Base-by-base conservation (phyloP, 2,888 invertebrate species). In the Aphrophora alni region DNA sequence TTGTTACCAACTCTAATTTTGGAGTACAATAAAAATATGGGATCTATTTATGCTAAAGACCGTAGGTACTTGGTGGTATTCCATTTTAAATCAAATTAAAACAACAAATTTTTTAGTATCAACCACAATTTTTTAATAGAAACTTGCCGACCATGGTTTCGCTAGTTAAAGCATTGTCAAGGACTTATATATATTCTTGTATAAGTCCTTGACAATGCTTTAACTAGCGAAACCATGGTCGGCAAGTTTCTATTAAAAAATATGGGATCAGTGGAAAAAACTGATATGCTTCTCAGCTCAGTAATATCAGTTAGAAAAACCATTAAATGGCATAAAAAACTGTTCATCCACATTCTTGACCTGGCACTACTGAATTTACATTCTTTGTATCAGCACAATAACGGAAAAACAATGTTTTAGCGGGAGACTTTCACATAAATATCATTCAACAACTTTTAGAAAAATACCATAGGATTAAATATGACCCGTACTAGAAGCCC, bases 21-120 rank as follows among this genome's bases (percentile, higher is more conserved):
- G 14, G 80, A 82, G 21, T 82, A 82, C 51, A 80, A 80, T 69
- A 33, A 70, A 28, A 80, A 80, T 70, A 80, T 82, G 82, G 75
- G 80, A 38, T 72, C 75, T n/a, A n/a, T n/a, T n/a, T n/a, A n/a
- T n/a, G n/a, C n/a, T n/a, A n/a, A n/a, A n/a, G n/a, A n/a, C n/a
- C n/a, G n/a, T n/a, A n/a, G n/a, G n/a, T n/a, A n/a, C n/a, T n/a
- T n/a, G n/a, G n/a, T n/a, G n/a, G n/a, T n/a, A n/a, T n/a, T n/a
- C n/a, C n/a, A n/a, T n/a, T n/a, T n/a, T n/a, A n/a, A n/a, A n/a
- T n/a, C n/a, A n/a, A n/a, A n/a, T n/a, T n/a, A n/a, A n/a, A n/a
- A n/a, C n/a, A n/a, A n/a, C n/a, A n/a, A n/a, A n/a, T n/a, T n/a
- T n/a, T n/a, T n/a, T n/a, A n/a, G n/a, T n/a, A n/a, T n/a, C n/a